Conservation (phyloP, 1,140 invertebrate genomes). For the Ips nitidus region DNA sequence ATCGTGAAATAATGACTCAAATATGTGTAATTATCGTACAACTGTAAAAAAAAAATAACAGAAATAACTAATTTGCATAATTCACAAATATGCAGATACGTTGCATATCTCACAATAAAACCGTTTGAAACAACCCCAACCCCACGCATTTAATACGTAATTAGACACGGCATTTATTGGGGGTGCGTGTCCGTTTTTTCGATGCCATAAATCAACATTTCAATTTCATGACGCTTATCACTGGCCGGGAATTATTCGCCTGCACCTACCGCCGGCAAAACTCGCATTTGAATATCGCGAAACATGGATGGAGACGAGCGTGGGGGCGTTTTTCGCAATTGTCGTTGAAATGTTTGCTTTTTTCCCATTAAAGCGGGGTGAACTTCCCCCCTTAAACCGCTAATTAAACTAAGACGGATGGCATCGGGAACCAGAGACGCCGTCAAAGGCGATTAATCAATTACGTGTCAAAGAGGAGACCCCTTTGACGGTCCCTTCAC, state of each 20-base stretch:
- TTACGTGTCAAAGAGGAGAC: constrained; percentile 23
- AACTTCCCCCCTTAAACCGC: neutral
- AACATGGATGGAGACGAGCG: neutral
- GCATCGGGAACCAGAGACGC: constrained; percentile 27
- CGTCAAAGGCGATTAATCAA: constrained; percentile 30
- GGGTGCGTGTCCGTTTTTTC: constrained; percentile 20
- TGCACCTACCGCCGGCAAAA: neutral
- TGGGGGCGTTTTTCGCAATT: neutral
- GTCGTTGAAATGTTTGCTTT: constrained; percentile 17
- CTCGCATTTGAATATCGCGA: neutral
- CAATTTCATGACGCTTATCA: constrained; percentile 31
- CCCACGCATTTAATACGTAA: constrained; percentile 19
- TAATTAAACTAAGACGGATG: constrained; percentile 30
- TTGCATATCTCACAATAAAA: neutral
- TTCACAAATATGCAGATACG: no score
- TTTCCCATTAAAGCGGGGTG: neutral
- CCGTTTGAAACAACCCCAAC: neutral
- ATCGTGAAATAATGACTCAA: no score
- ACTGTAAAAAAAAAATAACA: no score
- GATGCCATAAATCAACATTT: constrained; percentile 28
- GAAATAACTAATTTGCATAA: no score
- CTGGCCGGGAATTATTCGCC: constrained; percentile 15
- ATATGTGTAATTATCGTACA: no score
- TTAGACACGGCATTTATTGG: constrained; percentile 29
- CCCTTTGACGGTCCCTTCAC: neutral